Evolutionary conservation across 2,888 invertebrate genomes (phyloP).

Genomic region (Tetrapedia diversipes): DNA sequence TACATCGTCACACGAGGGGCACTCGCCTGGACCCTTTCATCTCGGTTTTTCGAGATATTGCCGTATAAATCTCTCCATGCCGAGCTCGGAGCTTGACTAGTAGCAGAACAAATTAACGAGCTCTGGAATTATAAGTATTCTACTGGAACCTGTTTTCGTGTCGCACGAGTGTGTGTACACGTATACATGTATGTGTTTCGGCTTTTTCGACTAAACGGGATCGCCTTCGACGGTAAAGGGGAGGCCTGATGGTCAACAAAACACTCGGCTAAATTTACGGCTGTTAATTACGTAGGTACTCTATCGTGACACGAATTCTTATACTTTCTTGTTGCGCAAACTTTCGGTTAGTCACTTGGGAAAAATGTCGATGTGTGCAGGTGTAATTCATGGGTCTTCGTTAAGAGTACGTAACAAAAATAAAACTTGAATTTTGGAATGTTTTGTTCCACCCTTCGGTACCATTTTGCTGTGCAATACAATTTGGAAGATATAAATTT

Average conservation of each 20-base stretch:
- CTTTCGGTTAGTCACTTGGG: slow-evolving; percentile 26
- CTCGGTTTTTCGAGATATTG: slow-evolving; percentile 39
- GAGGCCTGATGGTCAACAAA: neutral
- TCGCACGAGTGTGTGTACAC: no score
- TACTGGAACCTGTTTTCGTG: slow-evolving; percentile 1
- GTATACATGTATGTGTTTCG: neutral
- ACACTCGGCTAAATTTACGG: no score
- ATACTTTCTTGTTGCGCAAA: neutral
- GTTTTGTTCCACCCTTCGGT: neutral
- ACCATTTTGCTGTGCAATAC: no score
- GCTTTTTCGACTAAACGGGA: neutral
- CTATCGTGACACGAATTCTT: slow-evolving; percentile 18
- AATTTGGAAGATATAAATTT: neutral
- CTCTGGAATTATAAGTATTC: slow-evolving; percentile 8
- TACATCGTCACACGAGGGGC: slow-evolving; percentile 67
- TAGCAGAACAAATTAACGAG: slow-evolving; percentile 16
- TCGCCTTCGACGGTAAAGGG: neutral
- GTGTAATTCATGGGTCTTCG: neutral
- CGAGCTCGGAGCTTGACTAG: slow-evolving; percentile 17
- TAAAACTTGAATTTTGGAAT: neutral
- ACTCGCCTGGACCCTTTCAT: slow-evolving; percentile 48
- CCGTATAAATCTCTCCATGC: slow-evolving; percentile 39
- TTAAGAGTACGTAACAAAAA: neutral
- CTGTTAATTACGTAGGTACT: slow-evolving; percentile 20
- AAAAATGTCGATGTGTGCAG: neutral